Base-by-base conservation (phyloP, 2,888 invertebrate genomes). In the Microctonus aethiopoides region DNA sequence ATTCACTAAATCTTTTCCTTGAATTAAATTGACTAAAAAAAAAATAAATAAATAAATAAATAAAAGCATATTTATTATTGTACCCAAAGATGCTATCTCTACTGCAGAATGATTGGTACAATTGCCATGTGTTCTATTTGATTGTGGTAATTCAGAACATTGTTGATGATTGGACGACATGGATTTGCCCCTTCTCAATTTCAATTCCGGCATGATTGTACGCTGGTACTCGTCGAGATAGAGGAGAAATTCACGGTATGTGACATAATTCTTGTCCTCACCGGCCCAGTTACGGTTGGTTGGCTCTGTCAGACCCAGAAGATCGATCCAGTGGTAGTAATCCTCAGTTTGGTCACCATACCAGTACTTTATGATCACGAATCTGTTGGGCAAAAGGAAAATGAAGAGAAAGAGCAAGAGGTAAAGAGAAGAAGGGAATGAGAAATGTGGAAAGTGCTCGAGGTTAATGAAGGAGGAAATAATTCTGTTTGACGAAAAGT, bases 291-390 rank as follows among this genome's bases (percentile, higher is more conserved):
- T 93, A 76, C 94, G 89, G 71, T 91, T 91, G n/a, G 91, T 89
- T 0, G 94, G 94, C 76, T 93, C 91, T 9, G 89, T 88, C 29
- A 93, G 88, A 11, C 92, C 91, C 20, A 93, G 87, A 0, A 92
- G 89, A 72, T 92, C 91, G 74, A 93, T 91, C 90, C 93, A 92
- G 75, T 91, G 91, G 78, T 91, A 89, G 76, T 93, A 93, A 81
- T 92, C 93, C 78, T 92, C 91, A 0, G 91, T 90, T 82, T 92
- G 91, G 81, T 91, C 90, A 0, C 91, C 91, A 76, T 93, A 93
- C 91, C 92, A 93, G 77, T 93, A 91, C 77, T 93, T 93, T 71
- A 94, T 92, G 64, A 93, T 93, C 0, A 93, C 93, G 78, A 91
- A 94, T 26, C 93, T 93, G 85, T 2, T 24, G 22, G 26, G 11